These are phyloP conservation scores for Drosophila carrolli DNA, from an alignment of 1,140 invertebrate species.

Conservation along the genomic window DNA sequence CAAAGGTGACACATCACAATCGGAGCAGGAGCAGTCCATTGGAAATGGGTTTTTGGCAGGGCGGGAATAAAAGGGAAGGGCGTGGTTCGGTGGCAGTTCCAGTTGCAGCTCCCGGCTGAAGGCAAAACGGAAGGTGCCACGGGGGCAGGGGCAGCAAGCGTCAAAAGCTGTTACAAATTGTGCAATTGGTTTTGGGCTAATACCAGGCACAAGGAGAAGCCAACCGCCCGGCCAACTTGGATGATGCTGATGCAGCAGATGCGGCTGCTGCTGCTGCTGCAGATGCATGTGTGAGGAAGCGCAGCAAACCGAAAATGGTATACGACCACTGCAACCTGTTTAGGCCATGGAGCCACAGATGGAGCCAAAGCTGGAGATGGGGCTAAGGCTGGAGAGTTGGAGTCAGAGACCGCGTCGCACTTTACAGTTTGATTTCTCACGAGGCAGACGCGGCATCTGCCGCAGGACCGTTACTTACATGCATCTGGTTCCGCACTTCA, in stretches of 20 bases:
- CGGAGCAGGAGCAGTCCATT: conserved; percentile 1
- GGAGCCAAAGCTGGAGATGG: conserved; percentile 8
- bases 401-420: conserved; percentile 65
- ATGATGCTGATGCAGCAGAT: conserved; percentile 1
- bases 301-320: conserved; percentile 77
- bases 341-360: conserved; percentile 49
- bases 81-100: conserved; percentile 34
- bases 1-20: conserved; percentile 65
- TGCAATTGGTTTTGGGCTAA: conserved; percentile 81
- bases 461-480: conserved; percentile 80
- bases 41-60: conserved; percentile 1
- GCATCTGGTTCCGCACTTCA: conserved; percentile 81
- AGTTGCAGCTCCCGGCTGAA: conserved; percentile 46
- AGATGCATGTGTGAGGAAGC: conserved; percentile 46
- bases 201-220: conserved; percentile 41
- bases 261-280: background rate
- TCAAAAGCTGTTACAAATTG: conserved; percentile 82
- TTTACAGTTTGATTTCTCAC: conserved; percentile 83
- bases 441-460: conserved; percentile 66
- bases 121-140: conserved; percentile 31
- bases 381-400: conserved; percentile 18
- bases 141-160: conserved; percentile 32
- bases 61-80: conserved; percentile 25
- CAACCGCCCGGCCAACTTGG: conserved; percentile 18
- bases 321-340: conserved; percentile 81